Base-by-base conservation (phyloP, 92 coral and sea anemone species). In the Zoanthus gigantus region DNA sequence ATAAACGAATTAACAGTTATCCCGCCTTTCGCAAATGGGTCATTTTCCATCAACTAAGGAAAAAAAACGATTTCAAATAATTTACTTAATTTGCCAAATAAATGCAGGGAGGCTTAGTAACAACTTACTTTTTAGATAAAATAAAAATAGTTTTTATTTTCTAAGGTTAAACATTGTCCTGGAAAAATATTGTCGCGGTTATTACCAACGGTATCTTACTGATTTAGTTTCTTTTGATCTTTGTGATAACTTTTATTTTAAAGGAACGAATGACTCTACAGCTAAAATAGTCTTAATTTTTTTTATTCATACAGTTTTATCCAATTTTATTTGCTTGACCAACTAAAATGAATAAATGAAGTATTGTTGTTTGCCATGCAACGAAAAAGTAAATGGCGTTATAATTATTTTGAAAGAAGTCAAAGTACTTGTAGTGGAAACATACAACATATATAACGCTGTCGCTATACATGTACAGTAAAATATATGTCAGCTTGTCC, bases 11-110 rank as follows among this genome's bases (percentile, higher is more conserved):
- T 81, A 81, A 81, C 60, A 81, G 85, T 3, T 81, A 46, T 7
- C 85, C 85, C 85, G 85, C 85, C 85, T 81, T 65, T 71, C 85
- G 75, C 85, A 81, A 81, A 81, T 81, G 75, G 74, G 53, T 52
- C 73, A 81, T 65, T 81, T 81, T 81, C 85, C 14, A 29, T 17
- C 52, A 3, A 46, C 85, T 67, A 61, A 18, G 58, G 52, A 28
- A 46, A 81, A 45, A 74, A 81, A 81, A 37, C 66, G 54, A 53
- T 29, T 81, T 63, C 15, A 29, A 14, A 72, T 81, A 81, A 81
- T 81, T 81, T 81, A 56, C 29, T 81, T 81, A 81, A 81, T 81
- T 66, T 81, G 85, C 5, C 61, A 29, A 48, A 81, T 81, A 53
- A 81, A 81, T 81, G n/a, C 85, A 65, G 32, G 57, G 69, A 4